phyloP scores from a whole-genome alignment of 2,888 invertebrate genomes.

The Pteria penguin region DNA sequence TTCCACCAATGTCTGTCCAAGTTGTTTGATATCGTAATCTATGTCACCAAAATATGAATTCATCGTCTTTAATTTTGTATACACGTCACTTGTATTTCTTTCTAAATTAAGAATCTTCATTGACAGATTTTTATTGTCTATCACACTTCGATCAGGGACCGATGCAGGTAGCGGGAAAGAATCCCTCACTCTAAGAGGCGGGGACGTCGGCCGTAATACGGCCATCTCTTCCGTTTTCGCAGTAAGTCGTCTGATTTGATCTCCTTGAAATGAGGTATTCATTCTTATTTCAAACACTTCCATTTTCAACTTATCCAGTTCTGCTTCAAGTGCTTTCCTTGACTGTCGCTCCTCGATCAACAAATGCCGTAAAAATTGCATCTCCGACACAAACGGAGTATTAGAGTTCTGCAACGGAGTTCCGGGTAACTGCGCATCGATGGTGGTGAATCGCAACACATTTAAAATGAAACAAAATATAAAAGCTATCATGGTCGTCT shows the following conservation, averaged over 20 bases:
- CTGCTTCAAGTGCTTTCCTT: background rate
- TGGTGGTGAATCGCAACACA: too few relatives aligned
- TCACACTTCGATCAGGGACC: too few relatives aligned
- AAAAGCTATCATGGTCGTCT: too few relatives aligned
- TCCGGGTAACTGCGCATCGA: too few relatives aligned
- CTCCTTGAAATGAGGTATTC: background rate
- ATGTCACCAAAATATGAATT: background rate
- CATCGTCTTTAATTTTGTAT: background rate
- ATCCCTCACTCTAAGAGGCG: background rate
- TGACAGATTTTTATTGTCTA: background rate
- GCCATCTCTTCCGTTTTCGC: background rate
- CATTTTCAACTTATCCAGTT: background rate
- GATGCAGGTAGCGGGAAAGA: background rate
- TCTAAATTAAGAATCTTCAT: background rate
- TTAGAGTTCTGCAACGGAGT: too few relatives aligned
- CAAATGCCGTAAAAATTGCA: background rate
- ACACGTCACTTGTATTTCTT: background rate
- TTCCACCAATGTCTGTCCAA: background rate
- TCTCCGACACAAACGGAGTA: background rate
- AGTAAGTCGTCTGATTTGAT: background rate
- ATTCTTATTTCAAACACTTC: background rate
- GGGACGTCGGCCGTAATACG: background rate
- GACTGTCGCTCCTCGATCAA: background rate
- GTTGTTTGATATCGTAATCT: background rate
- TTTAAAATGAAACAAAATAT: too few relatives aligned